Evolutionary conservation across 2,888 invertebrate species (phyloP), one percentile per base, ranked within the genome.

Genomic region (Brachylomia viminalis): DNA sequence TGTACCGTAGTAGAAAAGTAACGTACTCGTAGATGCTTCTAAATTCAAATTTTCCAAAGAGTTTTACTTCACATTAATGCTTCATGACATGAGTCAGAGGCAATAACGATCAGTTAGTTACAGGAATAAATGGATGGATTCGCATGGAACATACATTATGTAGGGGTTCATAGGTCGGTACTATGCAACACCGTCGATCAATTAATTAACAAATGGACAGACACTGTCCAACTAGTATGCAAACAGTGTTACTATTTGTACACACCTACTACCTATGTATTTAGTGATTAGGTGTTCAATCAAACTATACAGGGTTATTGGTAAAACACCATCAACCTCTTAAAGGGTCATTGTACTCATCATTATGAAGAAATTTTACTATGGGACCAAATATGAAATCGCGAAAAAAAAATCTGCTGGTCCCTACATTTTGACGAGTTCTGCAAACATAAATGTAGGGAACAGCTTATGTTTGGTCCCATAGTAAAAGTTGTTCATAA

Each of bases 181-280:
- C 52, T 38, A 42, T 71, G 64, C 78, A 79, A 77, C 56, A 70
- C 68, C 23, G 65, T 65, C 23, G 49, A 49, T 20, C 61, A 81
- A 72, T 76, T 84, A 81, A 85, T 83, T 82, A 79, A 30, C 62
- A 58, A 85, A 85, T 78, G 70, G 52, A 75, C 56, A 68, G 33
- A 59, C 23, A 65, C 45, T 75, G 30, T 54, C 58, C 56, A 65
- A 59, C 27, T 61, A 49, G 58, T n/a, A 20, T 58, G 52, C 30
- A 45, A 47, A 27, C 23, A 20, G 62, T 49, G 62, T 49, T 11
- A 23, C 45, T 73, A 52, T 52, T 27, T 61, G 66, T n/a, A 30
- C 47, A 17, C 11, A 47, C 3, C 15, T 30, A n/a, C 23, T 73
- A 73, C 23, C 11, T 33, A 45, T n/a, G 15, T 54, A 27, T 42